Conservation (phyloP, 2,888 invertebrate genomes). For the Agrochola circellaris region DNA sequence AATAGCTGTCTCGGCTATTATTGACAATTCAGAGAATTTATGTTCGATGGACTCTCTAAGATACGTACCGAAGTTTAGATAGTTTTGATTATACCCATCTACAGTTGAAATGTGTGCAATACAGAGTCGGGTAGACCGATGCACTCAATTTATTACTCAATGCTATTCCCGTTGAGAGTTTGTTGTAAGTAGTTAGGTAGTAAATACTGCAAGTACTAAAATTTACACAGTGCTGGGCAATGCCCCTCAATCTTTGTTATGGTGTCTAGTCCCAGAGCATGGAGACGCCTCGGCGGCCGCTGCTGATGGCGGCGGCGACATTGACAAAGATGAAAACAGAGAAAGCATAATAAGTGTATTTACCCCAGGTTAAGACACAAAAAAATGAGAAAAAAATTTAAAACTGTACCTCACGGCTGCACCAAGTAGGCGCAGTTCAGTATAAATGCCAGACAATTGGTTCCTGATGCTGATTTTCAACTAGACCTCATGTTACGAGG, state of each 20-base stretch:
- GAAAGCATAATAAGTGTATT: too few relatives aligned
- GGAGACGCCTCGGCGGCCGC: too few relatives aligned
- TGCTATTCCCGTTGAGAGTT: background rate
- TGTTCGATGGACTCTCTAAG: slow-evolving; percentile 8
- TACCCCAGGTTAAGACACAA: too few relatives aligned
- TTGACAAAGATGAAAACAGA: too few relatives aligned
- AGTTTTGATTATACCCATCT: background rate
- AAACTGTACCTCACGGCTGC: too few relatives aligned
- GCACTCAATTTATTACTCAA: background rate
- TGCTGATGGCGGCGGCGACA: too few relatives aligned
- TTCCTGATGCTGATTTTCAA: too few relatives aligned
- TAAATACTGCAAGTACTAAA: background rate
- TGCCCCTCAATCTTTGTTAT: background rate
- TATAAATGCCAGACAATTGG: too few relatives aligned
- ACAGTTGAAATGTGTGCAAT: background rate
- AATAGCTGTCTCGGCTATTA: slow-evolving; percentile 14
- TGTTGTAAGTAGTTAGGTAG: background rate
- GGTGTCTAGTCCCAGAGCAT: too few relatives aligned
- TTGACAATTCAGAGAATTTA: slow-evolving; percentile 41
- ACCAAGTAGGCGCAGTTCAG: too few relatives aligned
- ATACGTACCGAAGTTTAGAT: background rate
- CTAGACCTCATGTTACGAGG: too few relatives aligned
- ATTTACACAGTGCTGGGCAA: background rate
- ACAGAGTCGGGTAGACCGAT: background rate
- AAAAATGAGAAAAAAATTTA: too few relatives aligned